Base-by-base conservation (phyloP, 2,797 vertebrate genomes). In the Sciurus carolinensis region DNA sequence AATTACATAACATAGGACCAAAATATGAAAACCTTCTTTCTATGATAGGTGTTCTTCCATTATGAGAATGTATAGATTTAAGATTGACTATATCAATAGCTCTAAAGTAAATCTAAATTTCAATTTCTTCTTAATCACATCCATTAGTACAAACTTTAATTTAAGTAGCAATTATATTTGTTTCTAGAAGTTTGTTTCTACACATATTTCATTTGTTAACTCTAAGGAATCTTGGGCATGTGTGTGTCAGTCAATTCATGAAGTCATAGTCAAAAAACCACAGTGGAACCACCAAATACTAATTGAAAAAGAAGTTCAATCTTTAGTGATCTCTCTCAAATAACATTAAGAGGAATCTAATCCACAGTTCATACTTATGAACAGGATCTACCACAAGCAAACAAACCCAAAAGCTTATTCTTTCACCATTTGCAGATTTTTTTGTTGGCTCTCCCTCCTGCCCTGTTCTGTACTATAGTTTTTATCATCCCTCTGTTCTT, bases 251-350 rank as follows among this genome's bases (percentile, higher is more conserved):
- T 75, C 18, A 66, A 28, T 81, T 95, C 20, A 59, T 52, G 52
- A 93, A 87, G 54, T 84, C 9, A 62, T 69, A 84, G 20, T 77
- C 39, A 71, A 14, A 95, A 95, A 79, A 44, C 17, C 28, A 54
- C 7, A 82, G 50, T 69, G 42, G 79, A 94, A 89, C 4, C 39
- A 73, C 52, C 15, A 62, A 91, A 94, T 10, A 59, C 18, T 42
- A 95, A 86, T 33, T 72, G 47, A 76, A 92, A 69, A 79, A 39
- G 36, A 92, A 90, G 5, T 62, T 93, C 6, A 79, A 11, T 69
- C 4, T 84, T 95, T 92, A 79, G 80, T 64, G 47, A n/a, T 82
- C 13, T 87, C 42, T 83, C 89, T 88, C 42, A 95, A 91, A 66
- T 54, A 87, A 85, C 57, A 62, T 94, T 79, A 28, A 90, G 93